These are phyloP conservation scores for Thelaira solivaga DNA, from an alignment of 2,888 invertebrate species.

Conservation along the genomic window DNA sequence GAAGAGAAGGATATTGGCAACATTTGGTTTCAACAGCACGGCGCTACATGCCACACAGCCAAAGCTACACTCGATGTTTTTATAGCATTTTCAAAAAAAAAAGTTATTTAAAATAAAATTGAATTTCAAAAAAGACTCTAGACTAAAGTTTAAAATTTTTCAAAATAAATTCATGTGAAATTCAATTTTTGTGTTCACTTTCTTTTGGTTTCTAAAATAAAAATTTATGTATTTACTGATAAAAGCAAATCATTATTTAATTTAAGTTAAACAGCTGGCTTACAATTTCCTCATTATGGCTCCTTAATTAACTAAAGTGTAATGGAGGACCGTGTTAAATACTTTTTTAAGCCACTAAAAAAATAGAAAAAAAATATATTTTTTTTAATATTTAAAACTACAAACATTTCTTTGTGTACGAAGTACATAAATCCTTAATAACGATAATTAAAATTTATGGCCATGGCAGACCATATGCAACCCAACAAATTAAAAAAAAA, in stretches of 20 bases:
- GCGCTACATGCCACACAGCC: too few species aligned
- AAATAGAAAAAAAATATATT: neutral
- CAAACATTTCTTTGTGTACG: conserved; percentile 14
- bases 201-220: neutral
- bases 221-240: neutral
- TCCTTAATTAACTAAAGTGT: conserved; percentile 28
- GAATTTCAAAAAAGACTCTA: too few species aligned
- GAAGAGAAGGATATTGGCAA: too few species aligned
- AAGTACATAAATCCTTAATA: conserved; percentile 53
- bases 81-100: too few species aligned
- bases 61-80: too few species aligned
- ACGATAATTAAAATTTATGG: conserved; percentile 55
- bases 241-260: neutral
- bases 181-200: too few species aligned
- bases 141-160: too few species aligned
- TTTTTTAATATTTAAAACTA: too few species aligned
- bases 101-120: too few species aligned
- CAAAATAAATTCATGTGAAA: too few species aligned
- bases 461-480: conserved; percentile 6
- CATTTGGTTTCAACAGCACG: too few species aligned
- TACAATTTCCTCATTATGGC: conserved; percentile 32
- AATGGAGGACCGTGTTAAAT: conserved; percentile 6
- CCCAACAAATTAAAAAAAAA: neutral
- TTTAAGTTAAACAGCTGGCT: conserved; percentile 8
- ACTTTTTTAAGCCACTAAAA: conserved; percentile 14